Base-by-base conservation (phyloP, 2,113 vertebrate species). In the Callipepla californica region DNA sequence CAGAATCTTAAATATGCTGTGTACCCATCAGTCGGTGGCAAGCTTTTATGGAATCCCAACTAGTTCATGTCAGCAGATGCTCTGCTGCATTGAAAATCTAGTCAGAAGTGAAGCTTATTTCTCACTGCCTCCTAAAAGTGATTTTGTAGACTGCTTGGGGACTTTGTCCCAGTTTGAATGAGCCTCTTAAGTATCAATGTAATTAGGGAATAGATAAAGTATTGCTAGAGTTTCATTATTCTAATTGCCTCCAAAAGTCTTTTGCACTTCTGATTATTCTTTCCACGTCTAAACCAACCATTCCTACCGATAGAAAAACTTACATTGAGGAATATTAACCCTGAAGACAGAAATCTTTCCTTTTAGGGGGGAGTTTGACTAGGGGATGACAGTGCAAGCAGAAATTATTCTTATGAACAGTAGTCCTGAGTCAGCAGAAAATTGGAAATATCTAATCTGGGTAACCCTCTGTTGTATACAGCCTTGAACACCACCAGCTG, bases 191-290 rank as follows among this genome's bases (percentile, higher is more conserved):
- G 74, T 80, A 74, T 85, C 75, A 57, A 17, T 67, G 42, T 85
- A 80, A 83, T 87, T 90, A 80, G 57, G 51, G 85, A 94, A 80
- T 62, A 87, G 53, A 76, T 73, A 80, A 92, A 77, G 38, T 87
- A 77, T 91, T 85, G 59, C 92, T 73, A 76, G 44, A 63, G 23
- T 94, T 94, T 89, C 59, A 78, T 83, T 93, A 67, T 91, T 85
- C 34, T 82, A 80, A 92, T 93, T 90, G 48, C 62, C 25, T 93
- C 74, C 73, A 11, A 89, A 87, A 90, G 48, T 13, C 36, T 90
- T 89, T 78, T 91, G 44, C 30, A 81, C 53, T 32, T 92, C 36
- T 48, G 51, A 70, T 90, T 85, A 92, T 75, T 82, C 74, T 92
- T 66, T 86, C 50, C 3, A 2, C n/a, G 59, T 77, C 76, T 87